phyloP scores from a whole-genome alignment of 1,140 invertebrate species.

The Solenopsis fugax region DNA sequence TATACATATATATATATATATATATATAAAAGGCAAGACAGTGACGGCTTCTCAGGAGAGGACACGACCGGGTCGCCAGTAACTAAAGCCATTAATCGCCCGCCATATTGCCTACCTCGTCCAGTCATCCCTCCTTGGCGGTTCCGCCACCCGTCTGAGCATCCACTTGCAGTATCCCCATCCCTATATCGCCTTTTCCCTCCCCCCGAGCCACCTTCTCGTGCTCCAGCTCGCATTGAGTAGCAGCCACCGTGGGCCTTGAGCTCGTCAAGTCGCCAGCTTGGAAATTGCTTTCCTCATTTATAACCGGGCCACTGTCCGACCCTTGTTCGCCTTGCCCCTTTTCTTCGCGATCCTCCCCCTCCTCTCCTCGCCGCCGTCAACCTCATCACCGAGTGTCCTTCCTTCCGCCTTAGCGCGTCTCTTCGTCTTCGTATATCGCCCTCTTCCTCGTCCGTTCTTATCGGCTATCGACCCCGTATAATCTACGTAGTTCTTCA shows the following conservation, averaged over 20 bases:
- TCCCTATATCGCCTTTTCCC: slow-evolving; percentile 22
- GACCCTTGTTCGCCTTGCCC: slow-evolving; percentile 69
- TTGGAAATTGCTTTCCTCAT: slow-evolving; percentile 83
- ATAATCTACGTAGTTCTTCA: slow-evolving; percentile 67
- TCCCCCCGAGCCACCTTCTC: slow-evolving; percentile 54
- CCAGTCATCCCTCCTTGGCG: slow-evolving; percentile 71
- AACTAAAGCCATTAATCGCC: slow-evolving; percentile 83
- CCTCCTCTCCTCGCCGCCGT: slow-evolving; percentile 14
- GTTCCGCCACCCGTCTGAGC: slow-evolving; percentile 66
- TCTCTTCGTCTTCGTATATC: slow-evolving; percentile 43
- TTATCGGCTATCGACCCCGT: slow-evolving; percentile 73
- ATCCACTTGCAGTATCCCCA: slow-evolving; percentile 62
- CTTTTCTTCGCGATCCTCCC: slow-evolving; percentile 69
- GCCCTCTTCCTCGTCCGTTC: slow-evolving; percentile 18
- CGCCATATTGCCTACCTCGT: slow-evolving; percentile 78
- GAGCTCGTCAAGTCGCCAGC: slow-evolving; percentile 79
- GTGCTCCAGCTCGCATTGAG: slow-evolving; percentile 70
- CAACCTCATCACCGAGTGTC: slow-evolving; percentile 13
- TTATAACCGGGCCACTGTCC: slow-evolving; percentile 79
- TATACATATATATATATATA: slow-evolving; percentile 23
- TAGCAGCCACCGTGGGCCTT: slow-evolving; percentile 68
- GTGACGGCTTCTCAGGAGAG: slow-evolving; percentile 70
- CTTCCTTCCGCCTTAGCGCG: slow-evolving; percentile 34
- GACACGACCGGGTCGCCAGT: slow-evolving; percentile 74
- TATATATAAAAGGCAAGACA: slow-evolving; percentile 51